Evolutionary conservation across 2,888 invertebrate species (phyloP).

Genomic region (Ethmia dodecea): DNA sequence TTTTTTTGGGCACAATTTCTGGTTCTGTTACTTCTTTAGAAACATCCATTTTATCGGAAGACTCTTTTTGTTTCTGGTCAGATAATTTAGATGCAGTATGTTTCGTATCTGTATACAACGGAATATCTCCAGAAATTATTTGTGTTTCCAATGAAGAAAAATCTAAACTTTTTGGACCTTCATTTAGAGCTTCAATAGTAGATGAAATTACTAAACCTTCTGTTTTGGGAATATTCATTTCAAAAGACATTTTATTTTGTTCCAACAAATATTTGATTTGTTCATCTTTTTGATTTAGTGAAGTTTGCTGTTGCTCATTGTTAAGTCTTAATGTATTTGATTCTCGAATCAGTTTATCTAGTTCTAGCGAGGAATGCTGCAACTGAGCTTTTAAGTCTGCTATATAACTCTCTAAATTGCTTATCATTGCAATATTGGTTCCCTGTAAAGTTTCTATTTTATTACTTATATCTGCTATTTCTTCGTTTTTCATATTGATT

Average conservation of each 20-base stretch:
- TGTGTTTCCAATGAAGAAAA: slow-evolving; percentile 57
- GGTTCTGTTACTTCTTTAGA: slow-evolving; percentile 35
- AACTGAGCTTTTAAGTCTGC: slow-evolving; percentile 49
- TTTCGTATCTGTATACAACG: slow-evolving; percentile 24
- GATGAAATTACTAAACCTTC: slow-evolving; percentile 70
- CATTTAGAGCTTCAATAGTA: slow-evolving; percentile 55
- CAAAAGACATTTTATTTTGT: slow-evolving; percentile 55
- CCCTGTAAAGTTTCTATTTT: slow-evolving; percentile 40
- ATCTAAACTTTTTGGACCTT: slow-evolving; percentile 36
- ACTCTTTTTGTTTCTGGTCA: slow-evolving; percentile 32
- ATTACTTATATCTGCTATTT: slow-evolving; percentile 52
- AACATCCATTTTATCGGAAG: slow-evolving; percentile 13
- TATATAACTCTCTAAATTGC: slow-evolving; percentile 42
- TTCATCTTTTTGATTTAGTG: slow-evolving; percentile 46
- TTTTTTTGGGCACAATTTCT: slow-evolving; percentile 69
- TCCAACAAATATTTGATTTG: slow-evolving; percentile 54
- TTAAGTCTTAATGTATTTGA: slow-evolving; percentile 31
- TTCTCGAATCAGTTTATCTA: slow-evolving; percentile 33
- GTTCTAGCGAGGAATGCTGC: slow-evolving; percentile 26
- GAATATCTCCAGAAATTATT: slow-evolving; percentile 44
- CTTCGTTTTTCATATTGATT: slow-evolving; percentile 65
- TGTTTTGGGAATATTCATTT: slow-evolving; percentile 73
- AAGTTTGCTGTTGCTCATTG: slow-evolving; percentile 39
- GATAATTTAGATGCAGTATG: slow-evolving; percentile 30
- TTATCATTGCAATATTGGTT: slow-evolving; percentile 32